These are phyloP conservation scores for Hirudo medicinalis DNA, from an alignment of 1,140 invertebrate genomes.

Conservation along the genomic window DNA sequence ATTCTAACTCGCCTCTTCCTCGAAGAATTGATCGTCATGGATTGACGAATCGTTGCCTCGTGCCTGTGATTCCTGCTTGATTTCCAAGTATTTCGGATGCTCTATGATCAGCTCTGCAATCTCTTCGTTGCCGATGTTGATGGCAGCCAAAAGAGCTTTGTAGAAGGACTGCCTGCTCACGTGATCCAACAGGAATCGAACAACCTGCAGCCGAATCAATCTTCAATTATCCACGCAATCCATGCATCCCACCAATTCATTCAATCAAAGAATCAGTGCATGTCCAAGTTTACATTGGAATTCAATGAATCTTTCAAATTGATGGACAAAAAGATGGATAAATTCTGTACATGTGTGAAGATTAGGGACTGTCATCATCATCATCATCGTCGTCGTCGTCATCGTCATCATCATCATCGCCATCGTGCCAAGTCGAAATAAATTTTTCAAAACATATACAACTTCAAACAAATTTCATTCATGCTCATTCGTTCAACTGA, in stretches of 20 bases:
- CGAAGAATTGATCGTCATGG: conserved; percentile 19
- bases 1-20: conserved; percentile 12
- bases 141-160: conserved; percentile 37
- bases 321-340: not conserved
- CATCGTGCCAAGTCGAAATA: too few species aligned
- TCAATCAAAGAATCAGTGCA: not conserved
- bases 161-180: conserved; percentile 35
- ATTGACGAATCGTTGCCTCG: not conserved
- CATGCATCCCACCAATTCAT: not conserved
- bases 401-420: too few species aligned
- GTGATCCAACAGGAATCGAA: conserved; percentile 33
- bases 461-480: too few species aligned
- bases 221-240: not conserved
- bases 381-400: too few species aligned
- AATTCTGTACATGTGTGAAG: not conserved
- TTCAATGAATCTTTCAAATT: not conserved
- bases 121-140: conserved; percentile 37
- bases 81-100: conserved; percentile 35
- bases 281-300: not conserved
- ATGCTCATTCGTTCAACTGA: too few species aligned
- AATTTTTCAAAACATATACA: too few species aligned
- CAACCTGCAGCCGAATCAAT: conserved; percentile 26
- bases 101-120: conserved; percentile 38
- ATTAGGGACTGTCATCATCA: too few species aligned
- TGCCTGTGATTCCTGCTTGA: conserved; percentile 27